Evolutionary conservation across 2,888 invertebrate species (phyloP), one percentile per base, ranked within the genome.

Genomic region (Podabrus alpinus): DNA sequence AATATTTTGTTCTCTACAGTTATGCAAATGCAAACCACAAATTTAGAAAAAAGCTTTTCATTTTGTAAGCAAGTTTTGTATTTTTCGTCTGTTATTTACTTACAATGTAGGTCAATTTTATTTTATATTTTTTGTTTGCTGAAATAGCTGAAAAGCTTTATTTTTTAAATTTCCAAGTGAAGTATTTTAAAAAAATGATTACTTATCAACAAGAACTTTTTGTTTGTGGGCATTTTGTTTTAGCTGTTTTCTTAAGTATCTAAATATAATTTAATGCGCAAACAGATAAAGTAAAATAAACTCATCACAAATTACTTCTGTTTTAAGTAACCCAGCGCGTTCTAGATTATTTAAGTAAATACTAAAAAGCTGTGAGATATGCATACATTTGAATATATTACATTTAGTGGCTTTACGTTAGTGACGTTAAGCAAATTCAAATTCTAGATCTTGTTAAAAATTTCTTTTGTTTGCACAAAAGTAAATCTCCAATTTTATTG

Each of bases 361-460:
- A 72, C 75, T 69, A 72, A 72, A 68, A 70, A 69, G 72, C 69
- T 72, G 72, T 45, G 75, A 75, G 74, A 74, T 75, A 75, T 75
- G 75, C 75, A 75, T 75, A 70, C 70, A 75, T 75, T 75, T 69
- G 75, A 75, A 72, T 75, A 72, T 59, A 75, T 75, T 75, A 75
- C 19, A 64, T 64, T 64, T 64, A 64, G 62, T 64, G 21, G 62
- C 62, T 64, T 64, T 64, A 64, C 19, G 19, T 64, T 64, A 19
- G 45, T 45, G 45, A 45, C 45, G n/a, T 45, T 45, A 45, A 45
- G 45, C 45, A 45, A 45, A 45, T 45, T 45, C 45, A 45, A 45
- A 66, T 66, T 24, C 16, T 15, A 59, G 45, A 19, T 59, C 29
- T 45, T 10, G 45, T 68, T 68, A 25, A 59, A 19, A 24, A 69